Conservation (phyloP, 2,888 invertebrate species). For the Chamaedrilus cognettii region DNA sequence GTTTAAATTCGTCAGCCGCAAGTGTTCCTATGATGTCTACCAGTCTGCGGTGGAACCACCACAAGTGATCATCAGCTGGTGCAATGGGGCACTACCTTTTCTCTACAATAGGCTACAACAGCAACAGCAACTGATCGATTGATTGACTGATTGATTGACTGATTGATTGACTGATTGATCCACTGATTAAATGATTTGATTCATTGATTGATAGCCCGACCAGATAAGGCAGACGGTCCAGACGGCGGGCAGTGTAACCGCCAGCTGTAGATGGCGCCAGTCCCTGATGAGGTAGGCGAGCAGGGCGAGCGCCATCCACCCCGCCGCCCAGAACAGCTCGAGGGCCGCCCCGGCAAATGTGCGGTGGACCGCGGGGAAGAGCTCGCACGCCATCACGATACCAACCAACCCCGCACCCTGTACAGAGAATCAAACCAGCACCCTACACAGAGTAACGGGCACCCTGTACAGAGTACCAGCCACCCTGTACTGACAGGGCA, state of each 20-base stretch:
- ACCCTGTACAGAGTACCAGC: too few species aligned
- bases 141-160: too few species aligned
- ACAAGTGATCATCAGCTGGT: too few species aligned
- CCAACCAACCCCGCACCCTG: conserved; percentile 37
- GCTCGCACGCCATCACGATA: conserved; percentile 37
- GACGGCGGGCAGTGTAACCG: conserved; percentile 27
- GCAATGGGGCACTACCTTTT: too few species aligned
- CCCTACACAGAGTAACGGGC: too few species aligned
- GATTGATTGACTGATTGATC: too few species aligned
- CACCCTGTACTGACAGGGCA: too few species aligned
- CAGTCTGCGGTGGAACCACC: too few species aligned
- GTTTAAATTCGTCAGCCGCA: too few species aligned
- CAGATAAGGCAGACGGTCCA: conserved; percentile 31
- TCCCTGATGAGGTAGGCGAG: conserved; percentile 35
- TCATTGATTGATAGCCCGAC: conserved; percentile 10
- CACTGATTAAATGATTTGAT: neutral
- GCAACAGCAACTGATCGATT: too few species aligned
- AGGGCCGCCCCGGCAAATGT: conserved; percentile 34
- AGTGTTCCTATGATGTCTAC: too few species aligned
- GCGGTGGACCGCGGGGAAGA: conserved; percentile 35
- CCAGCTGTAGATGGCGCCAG: conserved; percentile 35
- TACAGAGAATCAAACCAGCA: too few species aligned
- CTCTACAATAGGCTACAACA: neutral
- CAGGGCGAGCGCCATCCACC: conserved; percentile 29
- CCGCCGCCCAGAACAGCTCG: conserved; percentile 34